These are phyloP conservation scores for Luidia sarsii DNA, from an alignment of 53 echinoderm and acorn worm species.

Conservation along the genomic window DNA sequence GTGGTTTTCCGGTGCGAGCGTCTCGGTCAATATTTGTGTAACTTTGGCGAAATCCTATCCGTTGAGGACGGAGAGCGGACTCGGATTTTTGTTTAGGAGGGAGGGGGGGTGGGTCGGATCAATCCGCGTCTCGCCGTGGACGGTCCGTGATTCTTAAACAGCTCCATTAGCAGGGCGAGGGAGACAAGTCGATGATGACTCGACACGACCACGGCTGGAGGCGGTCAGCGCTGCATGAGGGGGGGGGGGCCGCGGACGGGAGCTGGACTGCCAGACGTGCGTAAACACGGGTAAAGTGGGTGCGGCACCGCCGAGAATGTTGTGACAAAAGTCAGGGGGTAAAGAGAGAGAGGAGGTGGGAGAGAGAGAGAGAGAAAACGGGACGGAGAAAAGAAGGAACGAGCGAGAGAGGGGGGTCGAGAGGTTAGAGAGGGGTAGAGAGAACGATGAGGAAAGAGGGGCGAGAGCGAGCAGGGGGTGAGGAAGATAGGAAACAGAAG, in stretches of 20 bases:
- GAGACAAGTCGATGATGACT: slow-evolving; percentile 19
- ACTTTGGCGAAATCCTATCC: slow-evolving; percentile 47
- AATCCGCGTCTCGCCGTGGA: slow-evolving; percentile 9
- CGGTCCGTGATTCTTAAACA: slow-evolving; percentile 36
- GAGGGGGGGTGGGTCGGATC: background rate
- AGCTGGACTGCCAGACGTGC: slow-evolving; percentile 20
- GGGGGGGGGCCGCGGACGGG: no score
- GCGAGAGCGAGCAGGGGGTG: no score
- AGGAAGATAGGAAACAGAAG: no score
- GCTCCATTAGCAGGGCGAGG: slow-evolving; percentile 44
- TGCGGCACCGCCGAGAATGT: slow-evolving; percentile 28
- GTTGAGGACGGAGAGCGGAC: slow-evolving; percentile 4
- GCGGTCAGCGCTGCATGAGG: no score
- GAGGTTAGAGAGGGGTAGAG: no score
- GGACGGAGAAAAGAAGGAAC: no score
- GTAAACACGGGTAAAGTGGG: slow-evolving; percentile 19
- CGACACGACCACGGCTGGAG: slow-evolving; percentile 2
- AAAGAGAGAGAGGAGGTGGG: background rate
- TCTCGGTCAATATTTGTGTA: slow-evolving; percentile 50
- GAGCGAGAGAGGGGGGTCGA: no score
- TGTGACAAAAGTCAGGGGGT: background rate
- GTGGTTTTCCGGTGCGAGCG: slow-evolving; percentile 3
- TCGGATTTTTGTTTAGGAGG: no score
- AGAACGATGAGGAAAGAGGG: no score
- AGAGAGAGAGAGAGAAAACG: no score